Evolutionary conservation across 1,140 invertebrate species (phyloP), one percentile per base, ranked within the genome.

Genomic region (Meteorus sp.): DNA sequence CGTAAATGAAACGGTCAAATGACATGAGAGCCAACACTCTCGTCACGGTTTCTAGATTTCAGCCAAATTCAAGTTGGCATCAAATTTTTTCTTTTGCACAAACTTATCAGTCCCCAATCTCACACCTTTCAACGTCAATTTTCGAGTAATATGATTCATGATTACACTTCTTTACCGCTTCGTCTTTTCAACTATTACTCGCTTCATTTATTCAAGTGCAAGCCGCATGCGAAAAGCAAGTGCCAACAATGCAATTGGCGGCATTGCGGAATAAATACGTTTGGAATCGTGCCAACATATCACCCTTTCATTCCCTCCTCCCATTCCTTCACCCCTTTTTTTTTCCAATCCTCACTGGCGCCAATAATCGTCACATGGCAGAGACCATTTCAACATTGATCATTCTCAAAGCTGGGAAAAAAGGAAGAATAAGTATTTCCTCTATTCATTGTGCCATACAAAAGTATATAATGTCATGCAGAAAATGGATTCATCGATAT

Each of bases 261-360:
- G 25, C 29, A 44, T 25, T 17, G 2, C 22, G 41, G 54, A 44
- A 56, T 56, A 56, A 56, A 44, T 41, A 56, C 54, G 54, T 47
- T 56, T 56, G 54, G 54, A 56, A 27, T 25, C 19, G 8, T n/a
- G 54, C 54, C 54, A 56, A 56, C 35, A 31, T n/a, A n/a, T n/a
- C n/a, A n/a, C n/a, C 31, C 45, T 56, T 56, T 45, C 45, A 41
- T 56, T 37, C 31, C 19, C 6, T 15, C 50, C 39, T 31, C 50
- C 39, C 50, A 35, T 52, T 37, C 35, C 35, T 29, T 9, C 9
- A 29, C 27, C 35, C 8, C 15, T 15, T n/a, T n/a, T 39, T 39
- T 39, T 39, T 39, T 39, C 27, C 9, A 29, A 5, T 39, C 35
- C 17, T 27, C 54, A 8, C 39, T 45, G 43, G 39, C 27, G 43